phyloP scores from a whole-genome alignment of 1,140 invertebrate genomes.

The Drosophila nigromelanica region DNA sequence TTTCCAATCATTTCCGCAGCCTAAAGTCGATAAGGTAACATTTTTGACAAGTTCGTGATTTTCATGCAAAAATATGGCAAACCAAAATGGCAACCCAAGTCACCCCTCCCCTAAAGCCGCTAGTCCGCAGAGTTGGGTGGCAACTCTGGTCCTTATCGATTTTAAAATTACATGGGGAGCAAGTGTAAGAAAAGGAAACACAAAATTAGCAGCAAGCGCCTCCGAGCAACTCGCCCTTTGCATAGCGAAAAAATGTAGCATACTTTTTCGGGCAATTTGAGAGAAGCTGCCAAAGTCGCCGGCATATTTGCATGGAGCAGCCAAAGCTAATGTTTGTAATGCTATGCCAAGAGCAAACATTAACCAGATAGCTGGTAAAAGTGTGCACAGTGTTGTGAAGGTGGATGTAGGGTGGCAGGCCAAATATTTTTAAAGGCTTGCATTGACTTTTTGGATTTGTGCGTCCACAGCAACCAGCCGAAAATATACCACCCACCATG shows the following conservation, averaged over 20 bases:
- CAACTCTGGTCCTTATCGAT: conserved; percentile 71
- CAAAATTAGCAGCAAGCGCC: conserved; percentile 60
- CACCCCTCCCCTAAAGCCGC: background rate
- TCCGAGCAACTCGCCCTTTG: conserved; percentile 28
- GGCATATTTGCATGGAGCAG: conserved; percentile 68
- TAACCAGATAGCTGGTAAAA: conserved; percentile 52
- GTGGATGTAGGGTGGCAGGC: background rate
- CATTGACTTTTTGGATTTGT: conserved; percentile 55
- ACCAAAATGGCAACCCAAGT: conserved; percentile 22
- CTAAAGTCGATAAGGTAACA: conserved; percentile 62
- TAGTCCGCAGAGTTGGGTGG: background rate
- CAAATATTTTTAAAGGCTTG: conserved; percentile 48
- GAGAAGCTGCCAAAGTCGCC: conserved; percentile 33
- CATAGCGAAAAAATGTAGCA: conserved; percentile 58
- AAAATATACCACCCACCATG: conserved; percentile 17
- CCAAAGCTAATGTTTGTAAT: conserved; percentile 60
- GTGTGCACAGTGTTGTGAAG: conserved; percentile 17
- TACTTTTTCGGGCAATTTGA: conserved; percentile 67
- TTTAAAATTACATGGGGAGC: conserved; percentile 62
- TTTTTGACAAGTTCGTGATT: conserved; percentile 79
- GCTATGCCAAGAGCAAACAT: conserved; percentile 55
- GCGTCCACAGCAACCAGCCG: conserved; percentile 27
- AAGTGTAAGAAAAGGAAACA: conserved; percentile 60
- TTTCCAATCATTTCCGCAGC: conserved; percentile 54
- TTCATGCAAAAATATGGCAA: conserved; percentile 69